A percentile compares a stretch with the other conserved stretches of the same genome.
phyloP scores from a whole-genome alignment of 1,140 invertebrate species.

The Eriosoma lanigerum region DNA sequence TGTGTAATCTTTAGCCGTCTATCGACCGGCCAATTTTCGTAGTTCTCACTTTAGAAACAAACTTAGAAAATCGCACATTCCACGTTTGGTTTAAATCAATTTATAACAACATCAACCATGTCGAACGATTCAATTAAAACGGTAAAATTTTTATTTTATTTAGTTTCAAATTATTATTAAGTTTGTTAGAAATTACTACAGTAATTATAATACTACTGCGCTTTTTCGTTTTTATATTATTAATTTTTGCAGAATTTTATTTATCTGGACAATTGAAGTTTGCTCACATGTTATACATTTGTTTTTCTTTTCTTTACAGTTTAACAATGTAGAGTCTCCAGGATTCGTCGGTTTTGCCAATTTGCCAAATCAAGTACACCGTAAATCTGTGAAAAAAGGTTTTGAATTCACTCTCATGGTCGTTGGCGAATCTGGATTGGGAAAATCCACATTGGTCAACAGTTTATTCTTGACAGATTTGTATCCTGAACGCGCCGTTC shows the following conservation, averaged over 20 bases:
- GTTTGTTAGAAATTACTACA: constrained; percentile 50
- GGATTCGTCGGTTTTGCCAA: constrained; percentile 93
- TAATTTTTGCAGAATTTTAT: too few relatives aligned
- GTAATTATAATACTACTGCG: neutral
- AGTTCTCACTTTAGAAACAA: too few relatives aligned
- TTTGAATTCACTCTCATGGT: constrained; percentile 99
- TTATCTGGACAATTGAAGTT: too few relatives aligned
- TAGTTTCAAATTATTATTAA: too few relatives aligned
- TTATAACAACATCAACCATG: too few relatives aligned
- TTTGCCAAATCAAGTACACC: constrained; percentile 91
- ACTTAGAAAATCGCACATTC: too few relatives aligned
- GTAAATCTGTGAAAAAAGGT: constrained; percentile 95
- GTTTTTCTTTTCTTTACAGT: constrained; percentile 62
- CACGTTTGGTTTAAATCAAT: too few relatives aligned
- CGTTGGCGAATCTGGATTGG: constrained; percentile 93
- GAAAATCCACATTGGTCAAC: constrained; percentile 97
- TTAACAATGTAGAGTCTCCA: constrained; percentile 77
- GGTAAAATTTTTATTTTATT: constrained; percentile 56
- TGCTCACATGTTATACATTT: too few relatives aligned
- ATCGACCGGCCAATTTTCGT: too few relatives aligned
- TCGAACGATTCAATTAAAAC: constrained; percentile 59
- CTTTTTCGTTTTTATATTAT: neutral
- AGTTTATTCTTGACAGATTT: constrained; percentile 96
- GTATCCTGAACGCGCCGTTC: constrained; percentile 84
- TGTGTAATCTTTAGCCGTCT: too few relatives aligned